Base-by-base conservation (phyloP, 2,113 vertebrate species). In the Pteropus alecto region DNA sequence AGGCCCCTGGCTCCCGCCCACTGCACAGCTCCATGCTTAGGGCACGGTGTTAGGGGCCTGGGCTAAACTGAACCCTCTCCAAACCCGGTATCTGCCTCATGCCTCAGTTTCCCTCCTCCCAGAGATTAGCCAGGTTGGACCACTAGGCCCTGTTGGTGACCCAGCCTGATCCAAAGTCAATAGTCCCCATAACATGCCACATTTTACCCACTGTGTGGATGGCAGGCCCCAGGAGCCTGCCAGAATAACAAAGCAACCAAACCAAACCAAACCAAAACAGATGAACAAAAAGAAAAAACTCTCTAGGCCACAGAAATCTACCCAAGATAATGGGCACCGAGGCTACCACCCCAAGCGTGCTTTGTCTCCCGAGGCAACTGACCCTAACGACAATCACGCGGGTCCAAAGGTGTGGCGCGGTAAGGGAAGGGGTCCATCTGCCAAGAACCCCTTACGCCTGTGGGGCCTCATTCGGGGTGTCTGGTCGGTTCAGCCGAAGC, bases 121-220 rank as follows among this genome's bases (percentile, higher is more conserved):
- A 77, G 33, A 92, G 78, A 95, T 86, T 51, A 95, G 30, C 8
- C n/a, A 88, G 61, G 43, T 21, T 83, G 84, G 61, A 73, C 33
- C 48, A 82, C 16, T 14, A 13, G 78, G 38, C 2, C 33, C 33
- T 24, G 30, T 19, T 38, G 13, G 33, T 78, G 38, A 68, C 38
- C 73, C 24, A 1, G 18, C 5, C 13, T 26, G 41, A 76, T 18
- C 9, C 51, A 60, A 51, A 6, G 5, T 38, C 7, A 48, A 26
- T 3, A 33, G 68, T 58, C 30, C 19, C 48, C 18, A 26, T 11
- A 67, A 38, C 1, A 9, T 12, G 4, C 18, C 14, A 2, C 30
- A 43, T 16, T 73, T 73, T 65, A 63, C 65, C 67, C 22, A 26
- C 1, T 28, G n/a, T 33, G 18, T 51, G 56, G 35, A 30, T 35